Percentiles rank a stretch among this genome's conserved stretches.
Evolutionary conservation across 2,888 invertebrate species (phyloP).

Genomic region (Eristalinus aeneus): DNA sequence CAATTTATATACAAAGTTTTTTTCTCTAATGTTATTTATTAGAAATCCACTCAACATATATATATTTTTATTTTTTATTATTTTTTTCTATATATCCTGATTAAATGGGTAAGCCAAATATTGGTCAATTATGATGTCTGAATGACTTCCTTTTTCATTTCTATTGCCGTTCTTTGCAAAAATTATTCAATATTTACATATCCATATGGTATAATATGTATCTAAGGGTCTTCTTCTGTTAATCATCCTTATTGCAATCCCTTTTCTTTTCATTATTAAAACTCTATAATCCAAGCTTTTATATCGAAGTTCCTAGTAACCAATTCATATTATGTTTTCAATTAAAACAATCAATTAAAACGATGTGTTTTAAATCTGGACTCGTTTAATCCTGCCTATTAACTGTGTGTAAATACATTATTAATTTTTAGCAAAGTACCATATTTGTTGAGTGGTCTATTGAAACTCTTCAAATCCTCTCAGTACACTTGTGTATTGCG

Average conservation of each 20-base stretch:
- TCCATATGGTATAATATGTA: too few relatives aligned
- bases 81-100: neutral
- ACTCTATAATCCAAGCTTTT: too few relatives aligned
- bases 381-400: neutral
- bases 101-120: neutral
- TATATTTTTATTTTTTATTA: neutral
- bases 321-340: too few relatives aligned
- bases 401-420: neutral
- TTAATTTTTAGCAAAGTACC: neutral
- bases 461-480: neutral
- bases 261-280: too few relatives aligned
- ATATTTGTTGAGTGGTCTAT: neutral
- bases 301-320: too few relatives aligned
- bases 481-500: neutral
- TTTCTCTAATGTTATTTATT: conserved; percentile 15
- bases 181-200: too few relatives aligned
- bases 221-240: too few relatives aligned
- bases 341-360: too few relatives aligned
- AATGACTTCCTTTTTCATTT: too few relatives aligned
- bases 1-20: conserved; percentile 33
- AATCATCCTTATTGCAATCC: too few relatives aligned
- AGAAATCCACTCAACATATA: conserved; percentile 39
- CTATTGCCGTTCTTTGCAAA: too few relatives aligned
- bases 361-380: too few relatives aligned
- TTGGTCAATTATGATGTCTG: conserved; percentile 14